Base-by-base conservation (phyloP, 2,797 vertebrate species). In the Sebastes flavidus region DNA sequence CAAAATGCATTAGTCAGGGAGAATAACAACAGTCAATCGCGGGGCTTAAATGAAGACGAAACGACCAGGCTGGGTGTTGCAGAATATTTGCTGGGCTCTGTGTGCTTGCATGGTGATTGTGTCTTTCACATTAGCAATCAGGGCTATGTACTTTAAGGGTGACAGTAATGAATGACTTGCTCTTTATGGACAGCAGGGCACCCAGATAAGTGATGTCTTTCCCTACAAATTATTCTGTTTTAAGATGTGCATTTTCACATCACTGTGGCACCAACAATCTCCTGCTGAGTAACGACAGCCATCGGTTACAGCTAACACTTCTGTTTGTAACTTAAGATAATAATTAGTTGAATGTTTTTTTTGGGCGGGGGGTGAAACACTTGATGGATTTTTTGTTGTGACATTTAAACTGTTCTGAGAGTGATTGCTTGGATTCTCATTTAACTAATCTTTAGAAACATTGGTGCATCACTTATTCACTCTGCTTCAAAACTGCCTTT, bases 101-200 rank as follows among this genome's bases (percentile, higher is more conserved):
- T 52, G 61, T 65, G 70, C 59, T 77, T 61, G 68, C 69, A 74
- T 82, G 73, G 80, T 54, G 80, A 87, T 81, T 61, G 83, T 42
- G 75, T 85, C 81, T 79, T 34, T 81, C 76, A 38, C 84, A 89
- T 89, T 86, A 90, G 81, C 88, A 90, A 89, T 92, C 85, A 88
- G 77, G 77, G 27, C 87, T 24, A 58, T 82, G 86, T 90, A 88
- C 77, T 91, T 87, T 76, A 76, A 88, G 75, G 80, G 36, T 77
- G 90, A 93, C 90, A 87, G 87, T 91, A 91, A 93, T 92, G 88
- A 92, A 93, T 92, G 75, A 72, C 84, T 86, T 89, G 81, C 81
- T 91, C 84, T 93, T 93, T 91, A 91, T 86, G 81, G 88, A 85
- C 83, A 90, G 82, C 90, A 62, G 87, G 87, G 79, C 74, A 76